phyloP scores from a whole-genome alignment of 2,888 invertebrate species.

The Spodoptera picta region DNA sequence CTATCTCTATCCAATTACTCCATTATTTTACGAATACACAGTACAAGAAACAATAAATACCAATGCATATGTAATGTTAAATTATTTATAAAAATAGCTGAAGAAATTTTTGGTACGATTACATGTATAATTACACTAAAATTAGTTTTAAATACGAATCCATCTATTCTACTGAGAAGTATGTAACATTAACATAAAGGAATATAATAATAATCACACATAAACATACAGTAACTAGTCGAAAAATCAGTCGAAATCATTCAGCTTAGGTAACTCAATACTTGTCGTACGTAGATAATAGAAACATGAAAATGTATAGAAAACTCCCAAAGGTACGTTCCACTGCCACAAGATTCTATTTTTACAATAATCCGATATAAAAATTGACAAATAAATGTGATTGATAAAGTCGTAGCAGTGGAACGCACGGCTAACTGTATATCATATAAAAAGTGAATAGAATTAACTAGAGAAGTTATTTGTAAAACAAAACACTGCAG shows the following conservation, averaged over 20 bases:
- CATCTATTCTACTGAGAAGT: conserved; percentile 67
- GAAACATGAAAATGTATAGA: conserved; percentile 50
- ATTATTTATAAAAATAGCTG: conserved; percentile 79
- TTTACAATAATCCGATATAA: conserved; percentile 27
- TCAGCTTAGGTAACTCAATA: conserved; percentile 72
- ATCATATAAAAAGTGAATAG: conserved; percentile 34
- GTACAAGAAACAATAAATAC: conserved; percentile 62
- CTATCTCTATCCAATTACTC: conserved; percentile 47
- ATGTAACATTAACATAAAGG: conserved; percentile 67
- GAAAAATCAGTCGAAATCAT: conserved; percentile 76
- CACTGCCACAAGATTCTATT: conserved; percentile 13
- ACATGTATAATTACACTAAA: conserved; percentile 56
- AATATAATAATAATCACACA: conserved; percentile 68
- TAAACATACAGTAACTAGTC: conserved; percentile 58
- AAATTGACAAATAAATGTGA: conserved; percentile 26
- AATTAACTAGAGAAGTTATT: conserved; percentile 31
- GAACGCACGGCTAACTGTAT: conserved; percentile 30
- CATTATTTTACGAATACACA: conserved; percentile 50
- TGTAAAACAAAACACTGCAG: conserved; percentile 19
- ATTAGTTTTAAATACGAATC: conserved; percentile 58
- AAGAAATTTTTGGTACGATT: conserved; percentile 79
- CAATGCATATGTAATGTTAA: conserved; percentile 62
- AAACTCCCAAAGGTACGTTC: conserved; percentile 21
- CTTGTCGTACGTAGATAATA: conserved; percentile 53
- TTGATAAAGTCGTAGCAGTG: conserved; percentile 6